phyloP scores from a whole-genome alignment of 2,888 invertebrate species.

The Frankliniella intonsa region DNA sequence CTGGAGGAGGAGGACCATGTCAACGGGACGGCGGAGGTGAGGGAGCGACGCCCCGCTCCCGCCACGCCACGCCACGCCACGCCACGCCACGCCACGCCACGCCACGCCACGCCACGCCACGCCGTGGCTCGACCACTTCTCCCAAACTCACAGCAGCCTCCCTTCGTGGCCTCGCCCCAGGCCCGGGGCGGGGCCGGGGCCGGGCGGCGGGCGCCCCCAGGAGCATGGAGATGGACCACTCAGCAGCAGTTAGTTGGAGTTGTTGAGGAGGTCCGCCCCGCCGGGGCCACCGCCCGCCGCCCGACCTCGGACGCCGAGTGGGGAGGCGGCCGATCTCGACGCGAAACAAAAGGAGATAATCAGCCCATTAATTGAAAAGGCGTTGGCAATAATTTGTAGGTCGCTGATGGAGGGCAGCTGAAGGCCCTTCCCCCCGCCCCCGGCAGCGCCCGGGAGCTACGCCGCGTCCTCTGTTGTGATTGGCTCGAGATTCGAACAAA shows the following conservation, averaged over 20 bases:
- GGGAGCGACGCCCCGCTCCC: too few relatives aligned
- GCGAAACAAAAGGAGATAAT: constrained; percentile 2
- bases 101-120: too few relatives aligned
- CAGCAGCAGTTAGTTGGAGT: background rate
- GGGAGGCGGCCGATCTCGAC: background rate
- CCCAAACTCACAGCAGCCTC: background rate
- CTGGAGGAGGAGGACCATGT: too few relatives aligned
- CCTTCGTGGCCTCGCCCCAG: background rate
- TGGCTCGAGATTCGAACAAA: background rate
- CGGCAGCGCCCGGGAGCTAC: background rate
- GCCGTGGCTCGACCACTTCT: background rate
- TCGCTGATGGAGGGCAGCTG: background rate
- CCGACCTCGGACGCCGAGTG: background rate
- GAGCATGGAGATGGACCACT: too few relatives aligned
- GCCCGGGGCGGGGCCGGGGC: background rate
- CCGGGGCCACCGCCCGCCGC: background rate
- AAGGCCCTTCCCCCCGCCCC: background rate
- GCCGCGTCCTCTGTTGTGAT: background rate
- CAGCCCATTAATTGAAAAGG: constrained; percentile 4
- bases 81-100: too few relatives aligned
- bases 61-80: too few relatives aligned
- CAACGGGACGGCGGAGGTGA: too few relatives aligned
- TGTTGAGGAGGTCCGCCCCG: background rate
- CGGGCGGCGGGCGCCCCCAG: background rate
- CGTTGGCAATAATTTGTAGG: background rate